phyloP scores from a whole-genome alignment of 2,113 vertebrate species.

The Tetraodon nigroviridis region DNA sequence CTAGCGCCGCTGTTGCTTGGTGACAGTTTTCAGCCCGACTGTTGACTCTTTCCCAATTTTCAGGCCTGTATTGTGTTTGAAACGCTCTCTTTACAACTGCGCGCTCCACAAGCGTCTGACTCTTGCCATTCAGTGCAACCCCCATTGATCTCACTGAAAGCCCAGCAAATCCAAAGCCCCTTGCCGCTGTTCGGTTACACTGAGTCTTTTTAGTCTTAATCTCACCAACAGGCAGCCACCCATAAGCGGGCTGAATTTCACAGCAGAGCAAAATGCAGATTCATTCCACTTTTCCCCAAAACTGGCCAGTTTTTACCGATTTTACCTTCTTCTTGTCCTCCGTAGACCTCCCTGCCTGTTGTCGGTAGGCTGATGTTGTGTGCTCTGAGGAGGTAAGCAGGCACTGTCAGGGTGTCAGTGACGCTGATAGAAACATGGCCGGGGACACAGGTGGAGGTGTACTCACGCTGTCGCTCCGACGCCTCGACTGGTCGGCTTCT shows the following conservation, averaged over 20 bases:
- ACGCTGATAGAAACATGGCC: slow-evolving; percentile 29
- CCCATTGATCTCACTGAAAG: slow-evolving; percentile 44
- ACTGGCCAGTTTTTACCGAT: slow-evolving; percentile 9
- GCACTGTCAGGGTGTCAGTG: slow-evolving; percentile 40
- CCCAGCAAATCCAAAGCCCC: slow-evolving; percentile 49
- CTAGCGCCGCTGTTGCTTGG: too few species aligned
- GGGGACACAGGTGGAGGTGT: slow-evolving; percentile 32
- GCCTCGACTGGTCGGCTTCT: background rate
- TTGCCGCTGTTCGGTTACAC: slow-evolving; percentile 47
- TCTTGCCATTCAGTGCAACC: slow-evolving; percentile 34
- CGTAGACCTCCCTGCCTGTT: slow-evolving; percentile 4
- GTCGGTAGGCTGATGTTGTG: slow-evolving; percentile 10
- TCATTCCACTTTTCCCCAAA: slow-evolving; percentile 12
- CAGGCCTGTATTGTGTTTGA: background rate
- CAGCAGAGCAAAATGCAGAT: slow-evolving; percentile 20
- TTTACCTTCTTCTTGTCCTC: slow-evolving; percentile 1
- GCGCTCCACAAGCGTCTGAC: slow-evolving; percentile 35
- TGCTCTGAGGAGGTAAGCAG: slow-evolving; percentile 18
- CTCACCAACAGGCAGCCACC: slow-evolving; percentile 51
- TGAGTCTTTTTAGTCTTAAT: slow-evolving; percentile 59
- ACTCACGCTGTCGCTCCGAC: slow-evolving; percentile 1
- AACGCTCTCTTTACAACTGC: background rate
- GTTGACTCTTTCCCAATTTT: too few species aligned
- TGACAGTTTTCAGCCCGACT: too few species aligned
- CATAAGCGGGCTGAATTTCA: slow-evolving; percentile 50